Conservation (phyloP, 2,888 invertebrate species). For the Pheosia gnoma region DNA sequence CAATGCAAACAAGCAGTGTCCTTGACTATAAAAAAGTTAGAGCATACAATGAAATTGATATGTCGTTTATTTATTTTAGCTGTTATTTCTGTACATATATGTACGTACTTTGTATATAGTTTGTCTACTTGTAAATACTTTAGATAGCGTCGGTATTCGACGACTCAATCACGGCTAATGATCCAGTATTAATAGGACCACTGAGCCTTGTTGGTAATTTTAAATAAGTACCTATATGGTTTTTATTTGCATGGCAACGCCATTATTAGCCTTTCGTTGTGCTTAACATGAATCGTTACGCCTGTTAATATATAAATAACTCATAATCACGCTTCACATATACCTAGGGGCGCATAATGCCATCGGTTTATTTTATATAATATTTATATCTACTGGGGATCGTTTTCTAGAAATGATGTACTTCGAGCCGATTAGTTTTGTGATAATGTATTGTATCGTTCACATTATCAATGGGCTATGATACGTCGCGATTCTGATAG, state of each 20-base stretch:
- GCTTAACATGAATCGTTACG: slow-evolving; percentile 34
- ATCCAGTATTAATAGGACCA: slow-evolving; percentile 77
- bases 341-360: slow-evolving; percentile 4
- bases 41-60: slow-evolving; percentile 79
- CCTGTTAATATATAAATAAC: slow-evolving; percentile 10
- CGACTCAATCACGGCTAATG: slow-evolving; percentile 59
- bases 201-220: slow-evolving; percentile 59
- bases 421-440: slow-evolving; percentile 37
- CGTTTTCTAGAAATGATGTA: slow-evolving; percentile 31
- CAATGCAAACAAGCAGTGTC: slow-evolving; percentile 63
- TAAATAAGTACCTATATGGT: slow-evolving; percentile 32
- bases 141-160: slow-evolving; percentile 55
- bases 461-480: slow-evolving; percentile 20
- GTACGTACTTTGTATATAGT: slow-evolving; percentile 70
- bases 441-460: slow-evolving; percentile 24
- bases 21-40: slow-evolving; percentile 66
- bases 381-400: slow-evolving; percentile 26
- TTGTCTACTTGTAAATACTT: slow-evolving; percentile 70
- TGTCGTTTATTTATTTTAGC: slow-evolving; percentile 81
- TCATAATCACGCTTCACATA: neutral
- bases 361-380: slow-evolving; percentile 5
- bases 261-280: slow-evolving; percentile 33
- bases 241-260: slow-evolving; percentile 31
- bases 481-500: slow-evolving; percentile 70
- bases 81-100: slow-evolving; percentile 70